These are phyloP conservation scores for Phylloscopus trochiloides DNA, from an alignment of 2,113 vertebrate species.

Conservation along the genomic window DNA sequence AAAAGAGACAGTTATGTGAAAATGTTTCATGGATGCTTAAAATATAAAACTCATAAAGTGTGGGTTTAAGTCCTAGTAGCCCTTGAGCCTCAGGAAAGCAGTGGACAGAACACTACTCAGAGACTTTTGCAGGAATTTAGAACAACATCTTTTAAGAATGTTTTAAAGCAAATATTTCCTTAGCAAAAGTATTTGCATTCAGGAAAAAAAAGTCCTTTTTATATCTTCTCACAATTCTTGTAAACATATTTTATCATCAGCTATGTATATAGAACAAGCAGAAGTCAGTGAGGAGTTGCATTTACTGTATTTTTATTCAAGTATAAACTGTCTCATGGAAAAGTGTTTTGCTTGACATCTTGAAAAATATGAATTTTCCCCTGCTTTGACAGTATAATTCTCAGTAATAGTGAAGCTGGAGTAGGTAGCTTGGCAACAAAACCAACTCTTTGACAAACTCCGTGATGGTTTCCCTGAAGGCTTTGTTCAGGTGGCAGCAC, in stretches of 20 bases:
- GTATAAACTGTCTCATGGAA: not conserved
- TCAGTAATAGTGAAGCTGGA: not conserved
- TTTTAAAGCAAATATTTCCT: not conserved
- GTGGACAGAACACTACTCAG: not conserved
- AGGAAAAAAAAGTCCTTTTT: not conserved
- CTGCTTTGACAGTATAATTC: constrained; percentile 40
- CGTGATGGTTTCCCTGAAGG: not conserved
- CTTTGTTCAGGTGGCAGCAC: not conserved
- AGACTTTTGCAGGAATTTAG: not conserved
- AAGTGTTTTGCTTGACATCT: not conserved
- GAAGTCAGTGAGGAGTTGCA: not conserved
- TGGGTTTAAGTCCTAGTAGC: not conserved
- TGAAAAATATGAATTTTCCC: not conserved
- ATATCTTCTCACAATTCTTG: not conserved
- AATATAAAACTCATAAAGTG: not conserved
- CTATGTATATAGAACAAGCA: not conserved
- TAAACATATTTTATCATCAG: not conserved
- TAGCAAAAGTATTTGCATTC: not conserved
- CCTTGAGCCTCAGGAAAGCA: not conserved
- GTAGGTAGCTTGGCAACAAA: constrained; percentile 41
- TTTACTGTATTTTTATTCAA: not conserved
- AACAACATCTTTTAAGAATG: not conserved
- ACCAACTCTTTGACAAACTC: not conserved
- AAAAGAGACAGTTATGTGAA: not conserved
- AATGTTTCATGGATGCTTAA: not conserved